Conservation (phyloP, 2,888 invertebrate genomes). For the Spisula solida region DNA sequence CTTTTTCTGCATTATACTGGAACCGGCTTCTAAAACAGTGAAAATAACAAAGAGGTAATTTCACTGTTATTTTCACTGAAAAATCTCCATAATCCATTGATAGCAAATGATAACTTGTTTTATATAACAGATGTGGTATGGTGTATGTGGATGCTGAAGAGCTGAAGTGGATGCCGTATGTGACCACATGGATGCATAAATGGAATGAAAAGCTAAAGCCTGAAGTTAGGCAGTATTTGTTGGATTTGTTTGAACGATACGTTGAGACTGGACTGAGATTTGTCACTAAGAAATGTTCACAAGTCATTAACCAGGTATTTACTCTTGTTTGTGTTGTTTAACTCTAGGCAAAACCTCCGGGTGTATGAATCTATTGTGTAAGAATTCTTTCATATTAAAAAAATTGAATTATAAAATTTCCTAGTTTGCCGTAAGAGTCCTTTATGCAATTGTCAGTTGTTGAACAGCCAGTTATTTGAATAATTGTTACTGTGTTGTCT, state of each 20-base stretch:
- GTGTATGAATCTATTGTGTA: background rate
- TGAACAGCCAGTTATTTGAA: no score
- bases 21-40: no score
- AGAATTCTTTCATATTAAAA: no score
- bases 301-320: constrained; percentile 92
- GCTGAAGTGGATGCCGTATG: constrained; percentile 93
- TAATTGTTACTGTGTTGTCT: no score
- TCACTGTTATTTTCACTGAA: background rate
- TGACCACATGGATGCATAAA: constrained; percentile 92
- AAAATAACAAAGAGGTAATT: no score
- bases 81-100: no score
- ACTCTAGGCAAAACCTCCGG: background rate
- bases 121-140: constrained; percentile 91
- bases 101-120: no score
- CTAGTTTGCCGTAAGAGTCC: no score
- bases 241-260: constrained; percentile 91
- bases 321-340: background rate
- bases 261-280: constrained; percentile 91
- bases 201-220: constrained; percentile 88
- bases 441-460: no score
- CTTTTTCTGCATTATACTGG: no score
- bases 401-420: no score
- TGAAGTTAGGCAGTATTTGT: constrained; percentile 90
- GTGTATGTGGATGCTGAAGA: constrained; percentile 96
- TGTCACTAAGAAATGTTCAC: constrained; percentile 91